Evolutionary conservation across 2,888 invertebrate genomes (phyloP), one percentile per base, ranked within the genome.

Genomic region (Papilio protenor): DNA sequence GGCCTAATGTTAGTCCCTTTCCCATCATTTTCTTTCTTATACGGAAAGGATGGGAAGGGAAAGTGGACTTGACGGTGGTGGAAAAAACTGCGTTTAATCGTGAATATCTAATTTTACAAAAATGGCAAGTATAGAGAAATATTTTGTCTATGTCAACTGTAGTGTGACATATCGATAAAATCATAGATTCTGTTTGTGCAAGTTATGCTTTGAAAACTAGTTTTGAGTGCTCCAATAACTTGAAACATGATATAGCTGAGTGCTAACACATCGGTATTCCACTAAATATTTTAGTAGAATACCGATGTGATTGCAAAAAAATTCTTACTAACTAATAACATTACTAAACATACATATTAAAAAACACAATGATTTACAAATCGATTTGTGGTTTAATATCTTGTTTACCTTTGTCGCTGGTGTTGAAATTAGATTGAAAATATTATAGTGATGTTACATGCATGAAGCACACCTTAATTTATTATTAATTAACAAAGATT

Each of bases 161-260:
- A 33, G 33, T 33, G 5, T 2, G 40, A 40, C 10, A n/a, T 66
- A 40, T 40, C n/a, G 66, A 66, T 66, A 66, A 66, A 66, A 75
- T 75, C 66, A 40, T n/a, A 40, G 66, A 75, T 75, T 75, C 75
- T 16, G 75, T 69, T 75, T 69, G 52, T 40, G 11, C 40, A 21
- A 40, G 33, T 75, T 66, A 21, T n/a, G 21, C 75, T 66, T 47
- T 73, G 59, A 40, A 66, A 66, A 66, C 40, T 40, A 64, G 40
- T n/a, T 14, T 40, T 8, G 64, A 66, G 66, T 66, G 66, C 66
- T 66, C 40, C 64, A 40, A 66, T 66, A 6, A 66, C 64, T 66
- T 40, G 40, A 66, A 66, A 66, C 66, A 64, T 40, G 66, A 11
- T 40, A 66, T n/a, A n/a, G 8, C n/a, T 16, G 66, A 33, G 18